Conservation (phyloP, 2,888 invertebrate genomes). For the Imbricaverruca yamaguchii region DNA sequence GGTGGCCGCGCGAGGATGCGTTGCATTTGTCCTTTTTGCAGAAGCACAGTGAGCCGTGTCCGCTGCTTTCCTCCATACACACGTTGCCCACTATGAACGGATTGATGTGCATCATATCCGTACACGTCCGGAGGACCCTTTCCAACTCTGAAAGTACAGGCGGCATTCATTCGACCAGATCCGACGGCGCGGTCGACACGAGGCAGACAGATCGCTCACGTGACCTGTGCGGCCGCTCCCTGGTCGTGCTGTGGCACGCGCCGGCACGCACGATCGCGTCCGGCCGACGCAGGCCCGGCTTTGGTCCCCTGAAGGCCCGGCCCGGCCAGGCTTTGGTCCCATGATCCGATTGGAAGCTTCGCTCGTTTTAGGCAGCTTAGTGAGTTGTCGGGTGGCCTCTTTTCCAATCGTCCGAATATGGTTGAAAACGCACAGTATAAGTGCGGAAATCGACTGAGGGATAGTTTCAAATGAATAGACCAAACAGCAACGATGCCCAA, state of each 20-base stretch:
- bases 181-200: background rate
- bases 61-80: constrained; percentile 97
- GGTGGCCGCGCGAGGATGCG: constrained; percentile 40
- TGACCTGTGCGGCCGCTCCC: background rate
- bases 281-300: too few species aligned
- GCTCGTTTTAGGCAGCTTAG: too few species aligned
- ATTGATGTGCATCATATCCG: constrained; percentile 87
- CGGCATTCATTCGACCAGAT: constrained; percentile 13
- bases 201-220: background rate
- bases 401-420: too few species aligned
- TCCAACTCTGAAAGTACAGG: constrained; percentile 61
- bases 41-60: constrained; percentile 96
- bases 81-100: constrained; percentile 96
- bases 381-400: too few species aligned
- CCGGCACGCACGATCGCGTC: too few species aligned
- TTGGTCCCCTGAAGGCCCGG: too few species aligned
- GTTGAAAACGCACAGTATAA: too few species aligned
- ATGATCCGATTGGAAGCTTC: too few species aligned
- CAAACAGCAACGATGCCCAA: too few species aligned
- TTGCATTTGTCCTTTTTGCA: constrained; percentile 97
- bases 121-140: constrained; percentile 82
- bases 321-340: too few species aligned
- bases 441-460: too few species aligned
- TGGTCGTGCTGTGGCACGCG: background rate
- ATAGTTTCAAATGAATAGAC: too few species aligned